Conservation (phyloP, 2,113 vertebrate species). For the Pantherophis guttatus region DNA sequence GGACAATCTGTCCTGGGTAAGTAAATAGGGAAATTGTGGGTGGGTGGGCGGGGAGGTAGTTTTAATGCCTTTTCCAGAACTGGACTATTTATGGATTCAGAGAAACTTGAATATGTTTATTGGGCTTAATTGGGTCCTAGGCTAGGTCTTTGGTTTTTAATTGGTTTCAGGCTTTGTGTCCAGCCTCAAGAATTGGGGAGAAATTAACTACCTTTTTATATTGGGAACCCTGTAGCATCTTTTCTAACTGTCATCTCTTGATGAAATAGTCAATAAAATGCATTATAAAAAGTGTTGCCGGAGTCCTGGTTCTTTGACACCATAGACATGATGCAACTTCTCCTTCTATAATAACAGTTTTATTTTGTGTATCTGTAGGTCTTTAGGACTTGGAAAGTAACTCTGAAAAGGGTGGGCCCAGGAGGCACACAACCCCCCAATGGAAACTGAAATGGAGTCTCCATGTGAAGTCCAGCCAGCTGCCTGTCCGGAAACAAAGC, state of each 20-base stretch:
- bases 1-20: not conserved
- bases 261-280: not conserved
- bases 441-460: conserved; percentile 73
- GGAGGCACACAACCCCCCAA: conserved; percentile 55
- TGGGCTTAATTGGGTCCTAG: conserved; percentile 23
- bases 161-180: conserved; percentile 56
- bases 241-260: conserved; percentile 25
- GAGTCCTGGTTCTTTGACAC: not conserved
- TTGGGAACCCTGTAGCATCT: conserved; percentile 33
- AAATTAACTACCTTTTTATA: conserved; percentile 40
- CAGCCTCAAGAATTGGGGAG: conserved; percentile 46
- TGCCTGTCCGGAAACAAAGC: conserved; percentile 68
- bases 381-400: conserved; percentile 50
- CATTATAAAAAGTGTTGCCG: not conserved
- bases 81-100: conserved; percentile 42
- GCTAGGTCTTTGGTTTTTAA: conserved; percentile 46
- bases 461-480: conserved; percentile 67
- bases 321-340: not conserved
- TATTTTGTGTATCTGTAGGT: not conserved
- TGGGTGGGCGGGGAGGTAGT: conserved; percentile 9
- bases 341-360: not conserved
- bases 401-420: conserved; percentile 63
- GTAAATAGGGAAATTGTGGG: not conserved
- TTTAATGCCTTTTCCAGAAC: not conserved
- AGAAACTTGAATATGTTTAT: conserved; percentile 27